Evolutionary conservation across 2,888 invertebrate species (phyloP), one percentile per base, ranked within the genome.

Genomic region (Anoplius nigerrimus): DNA sequence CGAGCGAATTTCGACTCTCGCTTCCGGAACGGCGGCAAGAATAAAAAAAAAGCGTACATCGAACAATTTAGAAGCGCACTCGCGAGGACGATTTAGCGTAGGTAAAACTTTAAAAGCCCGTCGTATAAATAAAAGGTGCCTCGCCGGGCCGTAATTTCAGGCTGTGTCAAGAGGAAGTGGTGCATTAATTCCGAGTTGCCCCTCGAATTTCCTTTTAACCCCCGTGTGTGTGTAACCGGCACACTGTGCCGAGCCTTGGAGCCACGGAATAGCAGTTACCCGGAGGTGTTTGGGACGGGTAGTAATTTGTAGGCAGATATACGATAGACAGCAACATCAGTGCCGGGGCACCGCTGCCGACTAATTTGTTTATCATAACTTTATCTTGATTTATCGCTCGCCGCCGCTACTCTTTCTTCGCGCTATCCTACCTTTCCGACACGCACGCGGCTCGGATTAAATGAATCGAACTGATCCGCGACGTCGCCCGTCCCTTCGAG

Each of bases 281-380:
- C 76, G 65, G 79, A 80, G 76, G 82, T 81, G 83, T 82, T 79
- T 71, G 69, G 76, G 77, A 78, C 82, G 81, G 81, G 81, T 77
- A 79, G 76, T 86, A 85, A 86, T 86, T 86, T 86, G 85, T 84
- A 82, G 78, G 68, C 75, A 84, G 86, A 85, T 85, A 84, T 85
- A 81, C 84, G 83, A 85, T 85, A 84, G 81, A 72, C 76, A 79
- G 72, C 75, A 78, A 80, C 78, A 79, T 74, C 74, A 72, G 72
- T 75, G 73, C 76, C n/a, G 71, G 79, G 80, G 72, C 62, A 70
- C 69, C 75, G 74, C 71, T 68, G 68, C 69, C 79, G 82, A 80
- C 80, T 84, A 86, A 86, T 86, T 86, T 84, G 84, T 86, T 86
- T 86, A 84, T 86, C 86, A 85, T 85, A 85, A 84, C 76, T 80